These are phyloP conservation scores for Phorcus lineatus DNA, from an alignment of 2,888 invertebrate genomes.

Conservation along the genomic window DNA sequence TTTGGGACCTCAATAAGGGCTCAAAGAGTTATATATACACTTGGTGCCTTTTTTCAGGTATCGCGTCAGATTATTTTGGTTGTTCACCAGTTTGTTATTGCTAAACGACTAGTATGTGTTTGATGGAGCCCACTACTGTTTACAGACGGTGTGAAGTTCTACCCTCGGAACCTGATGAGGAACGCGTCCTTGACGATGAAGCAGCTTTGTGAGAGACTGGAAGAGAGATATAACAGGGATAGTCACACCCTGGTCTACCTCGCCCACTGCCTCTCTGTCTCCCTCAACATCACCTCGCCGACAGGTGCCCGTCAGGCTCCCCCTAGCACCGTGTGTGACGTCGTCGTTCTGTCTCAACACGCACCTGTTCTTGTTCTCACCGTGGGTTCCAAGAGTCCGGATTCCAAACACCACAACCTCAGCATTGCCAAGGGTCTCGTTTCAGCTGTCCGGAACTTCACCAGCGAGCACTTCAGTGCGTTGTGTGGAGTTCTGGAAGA, in stretches of 20 bases:
- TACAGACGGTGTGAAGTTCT: not conserved
- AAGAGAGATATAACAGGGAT: not conserved
- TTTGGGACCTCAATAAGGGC: too few relatives aligned
- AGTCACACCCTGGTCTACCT: not conserved
- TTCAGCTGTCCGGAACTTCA: not conserved
- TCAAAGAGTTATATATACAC: too few relatives aligned
- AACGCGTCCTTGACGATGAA: not conserved
- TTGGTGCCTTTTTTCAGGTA: too few relatives aligned
- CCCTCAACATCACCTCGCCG: not conserved
- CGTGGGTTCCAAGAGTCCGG: not conserved
- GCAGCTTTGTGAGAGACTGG: not conserved
- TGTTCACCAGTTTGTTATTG: too few relatives aligned
- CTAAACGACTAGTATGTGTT: too few relatives aligned
- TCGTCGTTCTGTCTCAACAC: not conserved
- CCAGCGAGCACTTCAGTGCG: not conserved
- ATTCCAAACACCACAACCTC: not conserved
- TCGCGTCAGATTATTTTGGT: too few relatives aligned
- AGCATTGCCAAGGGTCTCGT: not conserved
- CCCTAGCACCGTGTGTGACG: not conserved
- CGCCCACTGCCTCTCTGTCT: not conserved
- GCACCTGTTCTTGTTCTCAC: not conserved
- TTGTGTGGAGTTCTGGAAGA: not conserved
- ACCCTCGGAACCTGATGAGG: not conserved
- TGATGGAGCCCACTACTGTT: too few relatives aligned
- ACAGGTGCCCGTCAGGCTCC: not conserved